Evolutionary conservation across 2,113 vertebrate species (phyloP), one percentile per base, ranked within the genome.

Genomic region (Enhydra lutris): DNA sequence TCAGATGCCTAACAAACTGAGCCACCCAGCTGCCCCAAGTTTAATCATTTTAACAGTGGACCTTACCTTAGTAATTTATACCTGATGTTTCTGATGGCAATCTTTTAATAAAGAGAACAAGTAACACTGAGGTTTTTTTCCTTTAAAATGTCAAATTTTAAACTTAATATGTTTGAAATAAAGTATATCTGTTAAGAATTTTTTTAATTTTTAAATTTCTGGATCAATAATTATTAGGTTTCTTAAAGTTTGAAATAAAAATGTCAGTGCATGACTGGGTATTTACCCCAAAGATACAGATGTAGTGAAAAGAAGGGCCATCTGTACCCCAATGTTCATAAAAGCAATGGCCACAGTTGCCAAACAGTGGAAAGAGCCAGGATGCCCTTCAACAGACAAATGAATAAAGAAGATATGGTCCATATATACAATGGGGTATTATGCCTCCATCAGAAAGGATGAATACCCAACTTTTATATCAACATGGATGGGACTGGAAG

Each of bases 181-280:
- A 80, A 85, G 36, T 61, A 52, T 2, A 55, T 57, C 50, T 29
- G 7, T 90, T 84, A 83, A 7, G 7, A 63, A n/a, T n/a, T 55
- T n/a, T 87, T 81, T 80, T 73, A 79, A 69, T 69, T 91, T 74
- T 55, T 34, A 94, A 67, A 55, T 42, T 92, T 94, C 55, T 95
- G 45, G n/a, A 76, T 69, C 17, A 87, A 36, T 88, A 90, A 31
- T 93, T 45, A 89, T 63, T 39, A 47, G 69, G 1, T 67, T 76
- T 81, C 45, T 94, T 79, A 88, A 93, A 71, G 86, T 50, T 57
- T 93, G 47, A 9, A 71, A 73, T 83, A 91, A 91, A 96, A 93
- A 84, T 94, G 12, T 26, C 57, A 88, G 42, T 34, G 14, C 17
- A 59, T 52, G 50, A 17, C 50, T 52, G 50, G 50, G 50, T 52